A percentile compares a stretch with the other conserved stretches of the same genome.
Conservation (phyloP, 2,888 invertebrate genomes). For the Platycnemis pennipes region DNA sequence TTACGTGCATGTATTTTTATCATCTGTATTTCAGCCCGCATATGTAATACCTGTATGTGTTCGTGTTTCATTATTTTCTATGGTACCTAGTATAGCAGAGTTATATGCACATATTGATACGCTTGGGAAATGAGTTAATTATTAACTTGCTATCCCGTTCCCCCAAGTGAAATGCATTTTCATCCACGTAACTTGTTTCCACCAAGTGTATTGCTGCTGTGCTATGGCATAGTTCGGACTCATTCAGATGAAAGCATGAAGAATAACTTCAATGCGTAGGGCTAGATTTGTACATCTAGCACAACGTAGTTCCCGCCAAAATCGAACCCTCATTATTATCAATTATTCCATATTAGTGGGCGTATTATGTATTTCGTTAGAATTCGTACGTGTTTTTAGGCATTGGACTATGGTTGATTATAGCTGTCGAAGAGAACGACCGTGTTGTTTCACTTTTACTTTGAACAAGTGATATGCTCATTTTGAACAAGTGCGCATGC, state of each 20-base stretch:
- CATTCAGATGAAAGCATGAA: not conserved
- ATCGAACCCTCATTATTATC: not conserved
- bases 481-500: constrained; percentile 43
- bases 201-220: not conserved
- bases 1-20: not conserved
- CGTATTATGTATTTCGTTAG: not conserved
- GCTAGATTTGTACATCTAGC: not conserved
- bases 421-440: not conserved
- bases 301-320: constrained; percentile 65
- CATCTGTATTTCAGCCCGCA: not conserved
- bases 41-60: too few relatives aligned
- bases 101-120: not conserved
- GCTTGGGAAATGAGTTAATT: not conserved
- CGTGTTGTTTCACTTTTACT: not conserved
- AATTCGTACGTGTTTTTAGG: not conserved
- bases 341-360: not conserved
- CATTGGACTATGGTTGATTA: not conserved
- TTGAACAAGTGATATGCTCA: not conserved
- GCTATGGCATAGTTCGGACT: not conserved
- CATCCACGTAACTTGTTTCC: not conserved
- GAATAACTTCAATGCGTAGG: not conserved
- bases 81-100: not conserved
- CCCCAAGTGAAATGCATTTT: not conserved
- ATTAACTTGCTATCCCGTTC: not conserved
- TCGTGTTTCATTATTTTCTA: too few relatives aligned